Evolutionary conservation across 2,888 invertebrate genomes (phyloP).

Genomic region (Ctenicera cuprea): DNA sequence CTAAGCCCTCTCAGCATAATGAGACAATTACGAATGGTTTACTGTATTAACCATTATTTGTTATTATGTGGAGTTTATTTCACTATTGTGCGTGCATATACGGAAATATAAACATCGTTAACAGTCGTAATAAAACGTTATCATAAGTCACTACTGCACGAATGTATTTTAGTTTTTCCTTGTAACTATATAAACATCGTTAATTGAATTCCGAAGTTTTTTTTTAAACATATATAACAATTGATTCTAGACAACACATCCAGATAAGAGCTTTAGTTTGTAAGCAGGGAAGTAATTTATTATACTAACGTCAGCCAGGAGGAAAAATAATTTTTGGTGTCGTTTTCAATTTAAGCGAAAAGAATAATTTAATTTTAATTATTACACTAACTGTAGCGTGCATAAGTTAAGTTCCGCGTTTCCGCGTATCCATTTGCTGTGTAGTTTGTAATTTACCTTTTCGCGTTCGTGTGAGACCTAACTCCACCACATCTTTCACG

Average conservation of each 20-base stretch:
- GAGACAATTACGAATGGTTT: slow-evolving; percentile 41
- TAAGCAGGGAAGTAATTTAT: slow-evolving; percentile 3
- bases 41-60: slow-evolving; percentile 40
- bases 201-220: slow-evolving; percentile 16
- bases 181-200: slow-evolving; percentile 14
- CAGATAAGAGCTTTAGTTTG: neutral
- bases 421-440: neutral
- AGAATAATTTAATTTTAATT: slow-evolving; percentile 30
- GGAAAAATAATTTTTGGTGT: slow-evolving; percentile 13
- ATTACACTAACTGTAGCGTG: slow-evolving; percentile 5
- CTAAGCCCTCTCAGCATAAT: slow-evolving; percentile 38
- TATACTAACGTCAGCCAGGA: neutral
- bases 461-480: slow-evolving; percentile 18
- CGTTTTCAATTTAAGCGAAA: slow-evolving; percentile 23
- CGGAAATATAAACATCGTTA: slow-evolving; percentile 26
- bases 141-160: slow-evolving; percentile 14
- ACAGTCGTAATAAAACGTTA: slow-evolving; percentile 30
- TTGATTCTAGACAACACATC: neutral
- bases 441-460: slow-evolving; percentile 14
- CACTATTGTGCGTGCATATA: slow-evolving; percentile 37
- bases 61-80: slow-evolving; percentile 31
- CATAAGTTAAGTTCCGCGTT: slow-evolving; percentile 5
- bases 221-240: neutral
- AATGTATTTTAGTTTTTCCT: neutral
- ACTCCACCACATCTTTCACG: slow-evolving; percentile 29